A percentile compares a stretch with the other conserved stretches of the same genome.
phyloP scores from a whole-genome alignment of 2,113 vertebrate genomes.

The Sapayoa aenigma region DNA sequence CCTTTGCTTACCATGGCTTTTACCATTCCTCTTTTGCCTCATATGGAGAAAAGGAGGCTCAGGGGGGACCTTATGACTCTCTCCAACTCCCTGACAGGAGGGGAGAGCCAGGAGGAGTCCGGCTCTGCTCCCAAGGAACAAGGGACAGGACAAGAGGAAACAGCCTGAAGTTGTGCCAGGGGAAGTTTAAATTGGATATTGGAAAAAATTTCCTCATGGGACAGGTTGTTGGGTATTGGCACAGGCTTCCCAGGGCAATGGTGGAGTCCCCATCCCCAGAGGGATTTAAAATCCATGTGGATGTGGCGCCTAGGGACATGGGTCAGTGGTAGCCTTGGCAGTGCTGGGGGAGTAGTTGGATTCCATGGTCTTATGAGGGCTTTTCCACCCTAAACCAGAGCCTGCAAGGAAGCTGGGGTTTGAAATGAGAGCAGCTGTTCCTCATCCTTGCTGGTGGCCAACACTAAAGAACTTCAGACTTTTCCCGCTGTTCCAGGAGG shows the following conservation, averaged over 20 bases:
- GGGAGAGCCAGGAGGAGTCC: too few species aligned
- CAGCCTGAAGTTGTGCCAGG: fast-evolving
- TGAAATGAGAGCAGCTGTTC: background rate
- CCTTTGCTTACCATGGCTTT: background rate
- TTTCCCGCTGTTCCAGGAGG: background rate
- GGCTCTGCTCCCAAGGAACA: background rate
- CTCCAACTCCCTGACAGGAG: too few species aligned
- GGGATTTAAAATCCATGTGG: background rate
- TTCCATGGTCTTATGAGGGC: background rate
- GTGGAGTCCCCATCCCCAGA: background rate
- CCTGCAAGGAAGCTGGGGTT: background rate
- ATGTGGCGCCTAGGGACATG: background rate
- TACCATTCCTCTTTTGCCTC: background rate
- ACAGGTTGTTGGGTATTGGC: background rate
- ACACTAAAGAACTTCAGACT: fast-evolving
- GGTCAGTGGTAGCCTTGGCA: background rate
- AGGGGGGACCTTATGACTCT: too few species aligned
- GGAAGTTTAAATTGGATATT: background rate
- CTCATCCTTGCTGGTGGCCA: background rate
- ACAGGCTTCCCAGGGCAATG: background rate
- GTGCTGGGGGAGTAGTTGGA: background rate
- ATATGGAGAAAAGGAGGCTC: too few species aligned
- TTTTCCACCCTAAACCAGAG: background rate
- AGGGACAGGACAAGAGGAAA: background rate
- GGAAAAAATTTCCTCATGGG: too few species aligned